These are phyloP conservation scores for Zapus hudsonius DNA, from an alignment of 2,113 vertebrate species.

Conservation along the genomic window DNA sequence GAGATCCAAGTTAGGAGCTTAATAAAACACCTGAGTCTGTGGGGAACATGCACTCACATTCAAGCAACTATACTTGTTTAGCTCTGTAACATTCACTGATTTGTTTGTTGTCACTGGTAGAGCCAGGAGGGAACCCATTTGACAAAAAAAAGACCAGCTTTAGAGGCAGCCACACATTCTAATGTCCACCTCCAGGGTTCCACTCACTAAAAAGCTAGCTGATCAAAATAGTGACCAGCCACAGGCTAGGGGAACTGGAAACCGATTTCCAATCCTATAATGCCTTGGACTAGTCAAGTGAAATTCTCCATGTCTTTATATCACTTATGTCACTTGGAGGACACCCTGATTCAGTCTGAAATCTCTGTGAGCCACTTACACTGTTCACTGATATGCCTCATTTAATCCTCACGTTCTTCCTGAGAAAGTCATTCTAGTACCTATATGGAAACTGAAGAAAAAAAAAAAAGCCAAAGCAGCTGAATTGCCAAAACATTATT, in stretches of 20 bases:
- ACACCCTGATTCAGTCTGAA: too few species aligned
- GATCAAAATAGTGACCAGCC: too few species aligned
- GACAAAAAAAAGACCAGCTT: not conserved
- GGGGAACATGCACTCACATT: too few species aligned
- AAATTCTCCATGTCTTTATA: accelerated
- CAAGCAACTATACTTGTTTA: too few species aligned
- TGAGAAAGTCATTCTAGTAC: not conserved
- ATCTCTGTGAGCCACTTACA: too few species aligned
- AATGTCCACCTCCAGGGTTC: not conserved
- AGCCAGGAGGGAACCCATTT: accelerated
- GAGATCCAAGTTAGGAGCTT: too few species aligned
- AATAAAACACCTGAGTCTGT: too few species aligned
- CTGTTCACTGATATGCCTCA: too few species aligned
- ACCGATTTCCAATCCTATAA: not conserved
- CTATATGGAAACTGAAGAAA: not conserved
- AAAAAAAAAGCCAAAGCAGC: not conserved
- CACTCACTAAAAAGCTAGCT: too few species aligned
- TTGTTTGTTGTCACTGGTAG: too few species aligned
- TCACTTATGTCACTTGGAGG: not conserved
- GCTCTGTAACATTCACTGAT: not conserved
- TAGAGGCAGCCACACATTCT: not conserved
- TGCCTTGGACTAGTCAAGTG: not conserved
- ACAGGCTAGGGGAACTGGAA: too few species aligned
- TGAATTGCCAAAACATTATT: not conserved
- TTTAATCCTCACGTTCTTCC: not conserved